phyloP scores from a whole-genome alignment of 2,888 invertebrate genomes.

The Acleris literana region DNA sequence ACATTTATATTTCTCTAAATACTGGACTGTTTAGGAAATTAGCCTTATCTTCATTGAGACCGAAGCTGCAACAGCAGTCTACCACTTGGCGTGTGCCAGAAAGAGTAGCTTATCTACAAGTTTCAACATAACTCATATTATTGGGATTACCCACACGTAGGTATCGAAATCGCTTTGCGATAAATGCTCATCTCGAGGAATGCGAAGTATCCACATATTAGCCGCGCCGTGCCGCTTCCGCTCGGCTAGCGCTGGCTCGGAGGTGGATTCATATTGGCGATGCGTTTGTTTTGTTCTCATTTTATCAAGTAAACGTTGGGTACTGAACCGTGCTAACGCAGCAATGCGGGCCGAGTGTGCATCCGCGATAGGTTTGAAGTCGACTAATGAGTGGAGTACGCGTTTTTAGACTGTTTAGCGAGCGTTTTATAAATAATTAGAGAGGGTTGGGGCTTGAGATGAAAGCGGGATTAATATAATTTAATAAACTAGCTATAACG shows the following conservation, averaged over 20 bases:
- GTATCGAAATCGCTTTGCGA: constrained; percentile 41
- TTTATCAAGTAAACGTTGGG: constrained; percentile 81
- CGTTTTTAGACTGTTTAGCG: constrained; percentile 61
- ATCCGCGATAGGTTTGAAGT: constrained; percentile 52
- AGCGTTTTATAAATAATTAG: constrained; percentile 50
- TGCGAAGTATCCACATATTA: constrained; percentile 78
- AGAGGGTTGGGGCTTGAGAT: constrained; percentile 18
- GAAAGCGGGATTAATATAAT: constrained; percentile 18
- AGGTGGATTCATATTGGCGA: constrained; percentile 79
- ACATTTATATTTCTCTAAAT: too few species aligned
- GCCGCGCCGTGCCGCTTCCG: constrained; percentile 76
- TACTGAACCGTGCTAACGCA: constrained; percentile 71
- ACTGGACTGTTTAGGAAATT: too few species aligned
- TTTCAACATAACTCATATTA: neutral
- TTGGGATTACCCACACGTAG: neutral
- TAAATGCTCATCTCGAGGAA: constrained; percentile 63
- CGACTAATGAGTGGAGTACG: constrained; percentile 73
- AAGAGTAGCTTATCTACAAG: neutral
- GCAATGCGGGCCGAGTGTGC: constrained; percentile 61
- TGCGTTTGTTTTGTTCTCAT: constrained; percentile 82
- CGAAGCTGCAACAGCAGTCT: too few species aligned
- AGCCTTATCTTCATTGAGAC: too few species aligned
- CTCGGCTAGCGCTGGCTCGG: constrained; percentile 78
- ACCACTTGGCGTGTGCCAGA: too few species aligned
- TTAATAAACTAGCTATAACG: constrained; percentile 1